Conservation (phyloP, 2,797 vertebrate species). For the Acanthiza pusilla region DNA sequence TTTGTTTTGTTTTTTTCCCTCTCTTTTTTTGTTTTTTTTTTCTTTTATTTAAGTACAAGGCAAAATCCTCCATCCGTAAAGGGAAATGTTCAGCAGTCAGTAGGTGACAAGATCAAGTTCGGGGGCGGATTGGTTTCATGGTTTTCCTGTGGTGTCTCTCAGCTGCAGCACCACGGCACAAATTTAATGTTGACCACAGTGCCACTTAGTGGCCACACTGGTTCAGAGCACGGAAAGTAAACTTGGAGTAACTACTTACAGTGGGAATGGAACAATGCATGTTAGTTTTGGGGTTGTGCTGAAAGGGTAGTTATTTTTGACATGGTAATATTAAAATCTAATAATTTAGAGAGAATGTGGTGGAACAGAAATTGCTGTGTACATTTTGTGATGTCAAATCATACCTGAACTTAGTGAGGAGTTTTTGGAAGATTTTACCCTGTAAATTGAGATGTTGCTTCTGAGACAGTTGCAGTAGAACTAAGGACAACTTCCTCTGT, state of each 20-base stretch:
- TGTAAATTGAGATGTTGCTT: neutral
- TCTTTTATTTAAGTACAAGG: neutral
- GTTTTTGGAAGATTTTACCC: neutral
- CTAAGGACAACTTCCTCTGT: neutral
- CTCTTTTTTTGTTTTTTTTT: neutral
- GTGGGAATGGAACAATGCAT: fast-evolving
- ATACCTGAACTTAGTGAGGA: neutral
- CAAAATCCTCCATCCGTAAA: neutral
- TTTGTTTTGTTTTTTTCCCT: too few species aligned
- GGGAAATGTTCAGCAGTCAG: neutral
- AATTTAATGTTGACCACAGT: neutral
- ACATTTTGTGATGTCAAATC: neutral
- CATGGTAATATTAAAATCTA: neutral
- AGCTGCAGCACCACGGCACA: fast-evolving
- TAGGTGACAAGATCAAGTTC: neutral
- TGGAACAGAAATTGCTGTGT: neutral
- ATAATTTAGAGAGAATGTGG: fast-evolving
- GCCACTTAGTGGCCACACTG: constrained; percentile 40
- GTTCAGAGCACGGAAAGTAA: neutral
- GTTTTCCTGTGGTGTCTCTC: neutral
- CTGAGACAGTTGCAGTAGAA: neutral
- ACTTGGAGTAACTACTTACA: fast-evolving
- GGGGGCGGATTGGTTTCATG: neutral
- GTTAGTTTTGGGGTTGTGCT: neutral
- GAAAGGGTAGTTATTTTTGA: neutral